Conservation (phyloP, 2,888 invertebrate species). For the Lathronympha strigana region DNA sequence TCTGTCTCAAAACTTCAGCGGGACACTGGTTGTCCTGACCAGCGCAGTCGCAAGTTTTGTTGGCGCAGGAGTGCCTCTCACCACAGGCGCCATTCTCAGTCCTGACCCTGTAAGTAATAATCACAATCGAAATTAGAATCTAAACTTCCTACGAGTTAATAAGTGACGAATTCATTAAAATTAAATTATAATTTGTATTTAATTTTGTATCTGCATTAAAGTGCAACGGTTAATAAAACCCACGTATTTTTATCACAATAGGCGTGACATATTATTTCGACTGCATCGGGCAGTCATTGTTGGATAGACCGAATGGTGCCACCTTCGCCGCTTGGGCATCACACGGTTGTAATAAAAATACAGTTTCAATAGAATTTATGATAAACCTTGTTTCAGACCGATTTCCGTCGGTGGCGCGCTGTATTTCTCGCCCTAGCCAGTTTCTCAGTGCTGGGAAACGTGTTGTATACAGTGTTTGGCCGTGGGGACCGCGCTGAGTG, state of each 20-base stretch:
- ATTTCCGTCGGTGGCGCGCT: constrained; percentile 86
- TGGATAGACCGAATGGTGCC: too few relatives aligned
- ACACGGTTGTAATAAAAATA: too few relatives aligned
- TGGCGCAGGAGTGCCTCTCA: constrained; percentile 60
- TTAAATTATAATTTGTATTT: too few relatives aligned
- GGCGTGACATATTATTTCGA: too few relatives aligned
- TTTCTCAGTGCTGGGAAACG: constrained; percentile 86
- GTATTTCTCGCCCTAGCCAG: constrained; percentile 87
- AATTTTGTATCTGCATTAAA: too few relatives aligned
- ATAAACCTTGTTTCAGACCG: constrained; percentile 70
- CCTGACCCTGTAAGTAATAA: constrained; percentile 55
- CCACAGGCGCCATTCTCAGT: constrained; percentile 58
- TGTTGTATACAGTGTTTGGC: constrained; percentile 86
- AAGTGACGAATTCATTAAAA: too few relatives aligned
- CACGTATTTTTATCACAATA: too few relatives aligned
- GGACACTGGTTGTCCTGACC: constrained; percentile 59
- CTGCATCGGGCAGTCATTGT: too few relatives aligned
- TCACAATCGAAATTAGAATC: too few relatives aligned
- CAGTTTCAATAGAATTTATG: not conserved
- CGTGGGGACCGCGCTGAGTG: constrained; percentile 87
- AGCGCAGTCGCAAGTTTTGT: constrained; percentile 59
- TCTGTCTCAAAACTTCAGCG: constrained; percentile 68
- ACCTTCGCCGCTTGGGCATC: too few relatives aligned
- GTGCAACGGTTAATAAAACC: too few relatives aligned
- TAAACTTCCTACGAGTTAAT: too few relatives aligned